Base-by-base conservation (phyloP, 92 coral and sea anemone genomes). In the Diadumene lineata region DNA sequence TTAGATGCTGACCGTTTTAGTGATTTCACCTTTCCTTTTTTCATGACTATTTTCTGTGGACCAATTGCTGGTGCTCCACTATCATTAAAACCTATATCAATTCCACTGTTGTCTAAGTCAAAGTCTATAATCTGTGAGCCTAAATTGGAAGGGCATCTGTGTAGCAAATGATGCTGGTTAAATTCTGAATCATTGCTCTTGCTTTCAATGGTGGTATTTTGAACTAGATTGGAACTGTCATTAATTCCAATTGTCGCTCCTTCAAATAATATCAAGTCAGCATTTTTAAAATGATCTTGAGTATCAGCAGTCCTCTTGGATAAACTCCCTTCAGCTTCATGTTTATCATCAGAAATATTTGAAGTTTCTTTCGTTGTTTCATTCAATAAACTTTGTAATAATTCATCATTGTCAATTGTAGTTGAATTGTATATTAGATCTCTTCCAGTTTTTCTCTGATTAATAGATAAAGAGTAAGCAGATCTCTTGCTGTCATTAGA, bases 1-100 rank as follows among this genome's bases (percentile, higher is more conserved):
- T 81, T 91, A 27, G 88, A 67, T 61, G 93, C 86, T 16, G 79
- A 63, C 32, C 97, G 80, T 82, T 91, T 91, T 74, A 88, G 67
- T 13, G 86, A 81, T 32, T 74, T 77, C 50, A 70, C 66, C 64
- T 75, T 91, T 31, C 86, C 71, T 46, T 82, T 91, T 28, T 57
- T 64, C 77, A 90, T 53, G 61, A 77, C 78, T 32, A 76, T 80
- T 70, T 91, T 91, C 19, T 51, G 81, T 31, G 97, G 90, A 17
- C 81, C 88, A 60, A 87, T 65, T 32, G 56, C 17, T 15, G 74
- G 74, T 1, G 70, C 53, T 55, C 53, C 34, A 17, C 30, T 22
- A 17, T 24, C 55, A 31, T 31, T 66, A 33, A 0, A 16, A 11
- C 22, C 25, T 21, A 15, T n/a, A n/a, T n/a, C n/a, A 62, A 13